Base-by-base conservation (phyloP, 2,797 vertebrate species). In the Rousettus madagascariensis region DNA sequence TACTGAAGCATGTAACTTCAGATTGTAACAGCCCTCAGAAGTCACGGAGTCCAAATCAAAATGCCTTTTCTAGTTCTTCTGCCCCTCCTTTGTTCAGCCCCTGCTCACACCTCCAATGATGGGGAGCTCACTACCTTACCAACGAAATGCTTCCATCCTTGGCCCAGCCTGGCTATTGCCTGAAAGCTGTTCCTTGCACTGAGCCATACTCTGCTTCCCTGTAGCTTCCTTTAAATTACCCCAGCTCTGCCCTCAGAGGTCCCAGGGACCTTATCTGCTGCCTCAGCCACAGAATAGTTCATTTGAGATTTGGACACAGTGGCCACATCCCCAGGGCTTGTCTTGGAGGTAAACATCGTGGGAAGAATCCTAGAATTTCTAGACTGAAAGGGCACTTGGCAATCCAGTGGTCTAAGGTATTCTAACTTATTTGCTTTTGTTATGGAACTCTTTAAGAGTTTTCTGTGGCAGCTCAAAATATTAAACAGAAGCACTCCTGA, bases 401-500 rank as follows among this genome's bases (percentile, higher is more conserved):
- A 59, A 43, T 20, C 28, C 85, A 63, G n/a, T 22, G 30, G 8
- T 41, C 68, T 68, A 20, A 57, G 9, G 13, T 46, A 6, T 46
- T 63, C 41, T 79, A 59, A 33, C 9, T 69, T 90, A 8, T 24
- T 63, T 87, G n/a, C 55, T 90, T 66, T 61, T 22, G 77, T 65
- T 61, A 15, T 9, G 75, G 74, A 75, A 71, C 11, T 94, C 61
- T 74, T 71, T 22, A 55, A 69, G 36, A 80, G 49, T 69, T 95
- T 66, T 93, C 86, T 66, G n/a, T 7, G 51, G 55, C 96, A 91
- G 30, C 36, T 36, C 55, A 65, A 90, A 90, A 83, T 63, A 51
- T 71, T 38, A 79, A 46, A 83, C 46, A 90, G n/a, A 74, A 82
- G n/a, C 43, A 41, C 15, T 55, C 7, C 0, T 26, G 28, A 8